phyloP scores from a whole-genome alignment of 1,140 invertebrate species.

The Dinothrombium tinctorium region DNA sequence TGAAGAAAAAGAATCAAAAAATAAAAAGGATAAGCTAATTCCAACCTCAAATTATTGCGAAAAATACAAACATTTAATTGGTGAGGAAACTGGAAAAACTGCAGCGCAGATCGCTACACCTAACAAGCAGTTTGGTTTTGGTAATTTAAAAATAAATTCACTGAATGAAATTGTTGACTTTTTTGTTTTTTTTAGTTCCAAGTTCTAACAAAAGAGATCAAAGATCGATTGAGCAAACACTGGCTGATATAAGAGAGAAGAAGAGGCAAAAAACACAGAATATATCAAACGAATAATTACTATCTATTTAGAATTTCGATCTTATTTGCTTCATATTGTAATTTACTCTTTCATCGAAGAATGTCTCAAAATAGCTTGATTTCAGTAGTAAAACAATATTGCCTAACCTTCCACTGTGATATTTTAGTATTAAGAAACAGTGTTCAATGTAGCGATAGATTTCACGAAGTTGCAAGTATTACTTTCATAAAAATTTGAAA shows the following conservation, averaged over 20 bases:
- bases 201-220: constrained; percentile 79
- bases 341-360: no score
- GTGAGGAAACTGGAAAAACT: constrained; percentile 56
- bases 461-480: no score
- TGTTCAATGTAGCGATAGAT: no score
- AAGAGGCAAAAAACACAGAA: constrained; percentile 28
- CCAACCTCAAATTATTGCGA: constrained; percentile 50
- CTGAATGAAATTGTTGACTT: background rate
- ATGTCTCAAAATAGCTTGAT: no score
- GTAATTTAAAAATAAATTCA: no score
- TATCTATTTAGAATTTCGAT: no score
- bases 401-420: no score
- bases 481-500: no score
- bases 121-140: constrained; percentile 69
- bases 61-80: constrained; percentile 73
- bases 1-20: constrained; percentile 19
- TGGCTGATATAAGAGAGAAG: constrained; percentile 69
- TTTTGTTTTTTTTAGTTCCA: constrained; percentile 36
- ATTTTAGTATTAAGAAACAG: no score
- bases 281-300: no score
- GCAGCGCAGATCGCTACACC: constrained; percentile 59
- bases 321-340: no score
- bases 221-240: constrained; percentile 72
- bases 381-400: no score
- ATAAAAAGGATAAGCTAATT: constrained; percentile 21